Evolutionary conservation across 1,140 invertebrate genomes (phyloP).

Genomic region (Heliconius congener): DNA sequence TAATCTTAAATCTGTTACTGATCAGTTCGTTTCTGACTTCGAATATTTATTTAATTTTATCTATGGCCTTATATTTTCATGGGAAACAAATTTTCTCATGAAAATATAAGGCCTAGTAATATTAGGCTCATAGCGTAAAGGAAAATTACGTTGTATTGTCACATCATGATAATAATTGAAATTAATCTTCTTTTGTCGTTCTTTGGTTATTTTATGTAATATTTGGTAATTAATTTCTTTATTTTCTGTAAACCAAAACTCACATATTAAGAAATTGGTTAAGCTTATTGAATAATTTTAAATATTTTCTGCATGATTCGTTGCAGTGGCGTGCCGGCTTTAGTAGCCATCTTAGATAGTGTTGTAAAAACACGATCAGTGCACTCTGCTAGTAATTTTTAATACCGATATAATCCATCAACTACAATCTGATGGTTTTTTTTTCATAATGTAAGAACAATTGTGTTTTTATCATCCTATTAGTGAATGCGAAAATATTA

Average conservation of each 20-base stretch:
- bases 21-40: too few species aligned
- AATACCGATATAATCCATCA: constrained; percentile 46
- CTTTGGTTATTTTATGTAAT: too few species aligned
- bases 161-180: too few species aligned
- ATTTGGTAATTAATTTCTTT: too few species aligned
- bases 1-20: too few species aligned
- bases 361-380: constrained; percentile 42
- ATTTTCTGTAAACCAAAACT: background rate
- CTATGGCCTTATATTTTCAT: too few species aligned
- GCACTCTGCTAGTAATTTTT: constrained; percentile 36
- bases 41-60: too few species aligned
- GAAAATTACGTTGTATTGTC: too few species aligned
- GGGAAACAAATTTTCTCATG: too few species aligned
- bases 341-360: constrained; percentile 15
- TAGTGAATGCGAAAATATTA: constrained; percentile 24
- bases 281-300: background rate
- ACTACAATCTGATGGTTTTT: constrained; percentile 40
- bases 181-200: too few species aligned
- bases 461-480: constrained; percentile 21
- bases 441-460: constrained; percentile 22
- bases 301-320: background rate
- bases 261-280: background rate
- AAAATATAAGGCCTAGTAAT: too few species aligned
- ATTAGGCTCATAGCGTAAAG: too few species aligned
- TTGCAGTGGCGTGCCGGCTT: constrained; percentile 6